Conservation (phyloP, 2,888 invertebrate species). For the Nezara viridula region DNA sequence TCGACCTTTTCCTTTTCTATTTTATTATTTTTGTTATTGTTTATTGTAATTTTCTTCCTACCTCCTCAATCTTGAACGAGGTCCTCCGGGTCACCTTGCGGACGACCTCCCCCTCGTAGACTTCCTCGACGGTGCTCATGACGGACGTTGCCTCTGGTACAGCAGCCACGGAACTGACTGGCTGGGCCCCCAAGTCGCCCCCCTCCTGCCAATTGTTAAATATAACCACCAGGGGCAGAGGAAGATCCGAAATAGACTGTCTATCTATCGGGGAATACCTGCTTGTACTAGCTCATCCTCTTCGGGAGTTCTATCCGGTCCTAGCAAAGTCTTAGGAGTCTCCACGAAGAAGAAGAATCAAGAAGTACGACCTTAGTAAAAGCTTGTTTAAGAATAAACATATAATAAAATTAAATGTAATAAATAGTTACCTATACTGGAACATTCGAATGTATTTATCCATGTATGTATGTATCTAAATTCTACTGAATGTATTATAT, state of each 20-base stretch:
- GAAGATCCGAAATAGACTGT: slow-evolving; percentile 58
- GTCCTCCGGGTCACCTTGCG: slow-evolving; percentile 78
- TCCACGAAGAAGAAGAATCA: too few species aligned
- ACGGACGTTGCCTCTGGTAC: background rate
- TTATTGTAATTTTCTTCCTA: slow-evolving; percentile 66
- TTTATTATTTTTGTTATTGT: background rate
- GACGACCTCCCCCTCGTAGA: slow-evolving; percentile 79
- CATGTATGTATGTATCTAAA: too few species aligned
- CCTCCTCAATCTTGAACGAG: slow-evolving; percentile 81
- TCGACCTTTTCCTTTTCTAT: background rate
- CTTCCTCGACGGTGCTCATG: slow-evolving; percentile 78
- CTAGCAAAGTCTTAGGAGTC: background rate
- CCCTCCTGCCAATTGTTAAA: slow-evolving; percentile 63
- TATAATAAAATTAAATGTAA: too few species aligned
- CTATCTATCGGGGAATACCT: slow-evolving; percentile 49
- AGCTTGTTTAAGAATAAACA: too few species aligned
- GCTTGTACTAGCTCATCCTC: background rate
- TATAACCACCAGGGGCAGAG: slow-evolving; percentile 62
- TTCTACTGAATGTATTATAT: too few species aligned
- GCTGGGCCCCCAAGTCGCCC: slow-evolving; percentile 1
- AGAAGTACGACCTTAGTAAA: too few species aligned
- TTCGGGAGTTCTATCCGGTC: background rate
- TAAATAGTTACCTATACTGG: too few species aligned
- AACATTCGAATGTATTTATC: too few species aligned
- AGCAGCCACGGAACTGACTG: slow-evolving; percentile 42